Evolutionary conservation across 2,888 invertebrate species (phyloP).

Genomic region (Camptogramma bilineatum): DNA sequence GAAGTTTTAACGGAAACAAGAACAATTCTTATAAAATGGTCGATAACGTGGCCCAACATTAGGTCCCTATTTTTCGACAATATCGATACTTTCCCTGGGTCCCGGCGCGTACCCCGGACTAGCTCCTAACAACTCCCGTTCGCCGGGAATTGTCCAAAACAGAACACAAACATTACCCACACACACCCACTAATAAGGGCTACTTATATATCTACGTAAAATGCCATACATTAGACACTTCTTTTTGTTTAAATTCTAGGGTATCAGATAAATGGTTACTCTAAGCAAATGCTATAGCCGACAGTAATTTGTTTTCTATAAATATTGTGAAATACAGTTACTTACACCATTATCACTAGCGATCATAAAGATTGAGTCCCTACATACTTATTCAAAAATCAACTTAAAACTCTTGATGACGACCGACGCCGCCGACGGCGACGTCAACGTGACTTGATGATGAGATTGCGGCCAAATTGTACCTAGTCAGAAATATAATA

Average conservation of each 20-base stretch:
- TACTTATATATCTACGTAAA: too few relatives aligned
- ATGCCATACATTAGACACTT: not conserved
- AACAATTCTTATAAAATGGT: not conserved
- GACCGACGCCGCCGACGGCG: too few relatives aligned
- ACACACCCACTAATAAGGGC: conserved; percentile 15
- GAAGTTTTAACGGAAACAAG: not conserved
- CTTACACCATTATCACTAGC: too few relatives aligned
- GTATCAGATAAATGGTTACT: not conserved
- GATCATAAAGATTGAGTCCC: too few relatives aligned
- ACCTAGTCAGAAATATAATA: too few relatives aligned
- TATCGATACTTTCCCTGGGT: conserved; percentile 18
- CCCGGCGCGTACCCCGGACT: conserved; percentile 14
- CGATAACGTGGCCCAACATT: not conserved
- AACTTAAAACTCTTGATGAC: too few relatives aligned
- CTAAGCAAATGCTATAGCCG: too few relatives aligned
- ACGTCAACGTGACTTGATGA: too few relatives aligned
- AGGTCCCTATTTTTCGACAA: not conserved
- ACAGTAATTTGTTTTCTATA: too few relatives aligned
- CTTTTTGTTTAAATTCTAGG: not conserved
- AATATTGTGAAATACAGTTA: too few relatives aligned
- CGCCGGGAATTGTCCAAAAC: conserved; percentile 9
- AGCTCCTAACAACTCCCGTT: not conserved
- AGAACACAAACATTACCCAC: conserved; percentile 15
- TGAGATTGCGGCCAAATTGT: too few relatives aligned
- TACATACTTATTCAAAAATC: too few relatives aligned